Base-by-base conservation (phyloP, 2,888 invertebrate genomes). In the Cyrtodaria siliqua region DNA sequence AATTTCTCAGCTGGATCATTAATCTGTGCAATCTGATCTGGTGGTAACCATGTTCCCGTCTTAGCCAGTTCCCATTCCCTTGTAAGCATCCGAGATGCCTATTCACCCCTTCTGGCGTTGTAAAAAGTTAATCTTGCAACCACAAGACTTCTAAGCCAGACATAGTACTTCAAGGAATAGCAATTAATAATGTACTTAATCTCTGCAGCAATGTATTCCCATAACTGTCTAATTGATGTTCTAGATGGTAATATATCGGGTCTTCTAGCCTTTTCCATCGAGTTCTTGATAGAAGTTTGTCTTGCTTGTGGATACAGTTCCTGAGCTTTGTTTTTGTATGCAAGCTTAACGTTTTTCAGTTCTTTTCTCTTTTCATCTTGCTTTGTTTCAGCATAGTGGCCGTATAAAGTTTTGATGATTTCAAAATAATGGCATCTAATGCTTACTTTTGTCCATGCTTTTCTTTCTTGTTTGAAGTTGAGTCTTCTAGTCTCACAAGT, bases 1-100 rank as follows among this genome's bases (percentile, higher is more conserved):
- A 61, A 80, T 23, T 83, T 55, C 42, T 83, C 77, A 40, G 71
- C 79, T 42, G 64, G 62, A 57, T 82, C 82, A 16, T 56, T 23
- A 27, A 79, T 60, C 26, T 16, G 44, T 57, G 70, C 57, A n/a
- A 75, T 40, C 18, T 63, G 23, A 6, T n/a, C n/a, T n/a, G n/a
- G n/a, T n/a, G n/a, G n/a, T n/a, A n/a, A n/a, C n/a, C n/a, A n/a
- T n/a, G n/a, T n/a, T n/a, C n/a, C n/a, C n/a, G n/a, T n/a, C n/a
- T n/a, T n/a, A n/a, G n/a, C n/a, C n/a, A n/a, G n/a, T n/a, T n/a
- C n/a, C n/a, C n/a, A n/a, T n/a, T n/a, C n/a, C n/a, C n/a, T n/a
- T n/a, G n/a, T n/a, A n/a, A n/a, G n/a, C n/a, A n/a, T n/a, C n/a
- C n/a, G n/a, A n/a, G n/a, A n/a, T n/a, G n/a, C n/a, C n/a, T n/a